Percentiles rank a stretch among this genome's conserved stretches.
Conservation (phyloP, 23 tunicate species). For the Trididemnum clinides region DNA sequence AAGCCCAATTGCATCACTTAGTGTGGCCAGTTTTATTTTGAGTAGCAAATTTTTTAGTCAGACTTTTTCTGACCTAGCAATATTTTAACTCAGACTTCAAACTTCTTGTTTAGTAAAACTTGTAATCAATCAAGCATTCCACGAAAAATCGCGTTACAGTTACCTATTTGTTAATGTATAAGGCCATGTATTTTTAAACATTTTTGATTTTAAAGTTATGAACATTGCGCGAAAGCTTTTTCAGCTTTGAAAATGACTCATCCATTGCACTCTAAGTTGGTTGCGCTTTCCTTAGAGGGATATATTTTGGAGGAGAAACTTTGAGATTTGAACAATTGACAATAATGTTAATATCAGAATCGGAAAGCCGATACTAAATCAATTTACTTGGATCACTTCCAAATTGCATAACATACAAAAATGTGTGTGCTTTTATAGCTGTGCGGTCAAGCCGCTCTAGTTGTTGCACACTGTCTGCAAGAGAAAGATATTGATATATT, state of each 20-base stretch:
- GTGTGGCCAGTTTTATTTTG: neutral
- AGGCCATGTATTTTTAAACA: neutral
- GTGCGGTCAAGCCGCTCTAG: neutral
- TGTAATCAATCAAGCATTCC: slow-evolving; percentile 2
- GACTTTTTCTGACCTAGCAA: neutral
- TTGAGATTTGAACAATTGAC: slow-evolving; percentile 5
- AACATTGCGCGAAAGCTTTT: slow-evolving; percentile 1
- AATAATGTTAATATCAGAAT: slow-evolving; percentile 2
- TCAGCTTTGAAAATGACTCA: neutral
- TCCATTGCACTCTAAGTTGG: slow-evolving; percentile 1
- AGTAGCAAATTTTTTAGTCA: neutral
- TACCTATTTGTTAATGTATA: slow-evolving; percentile 11
- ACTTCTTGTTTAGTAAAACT: neutral
- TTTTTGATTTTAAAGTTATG: neutral
- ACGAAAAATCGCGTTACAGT: slow-evolving; percentile 2
- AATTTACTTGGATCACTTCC: neutral
- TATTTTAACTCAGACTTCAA: neutral
- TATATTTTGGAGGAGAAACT: slow-evolving; percentile 5
- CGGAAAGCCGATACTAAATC: neutral
- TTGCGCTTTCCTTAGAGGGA: neutral
- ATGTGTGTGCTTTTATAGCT: neutral
- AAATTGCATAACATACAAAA: neutral
- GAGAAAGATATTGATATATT: neutral
- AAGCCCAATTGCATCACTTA: no score
- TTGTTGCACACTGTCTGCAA: slow-evolving; percentile 4